phyloP scores from a whole-genome alignment of 1,140 invertebrate genomes.

The Drosophila parabipectinata region DNA sequence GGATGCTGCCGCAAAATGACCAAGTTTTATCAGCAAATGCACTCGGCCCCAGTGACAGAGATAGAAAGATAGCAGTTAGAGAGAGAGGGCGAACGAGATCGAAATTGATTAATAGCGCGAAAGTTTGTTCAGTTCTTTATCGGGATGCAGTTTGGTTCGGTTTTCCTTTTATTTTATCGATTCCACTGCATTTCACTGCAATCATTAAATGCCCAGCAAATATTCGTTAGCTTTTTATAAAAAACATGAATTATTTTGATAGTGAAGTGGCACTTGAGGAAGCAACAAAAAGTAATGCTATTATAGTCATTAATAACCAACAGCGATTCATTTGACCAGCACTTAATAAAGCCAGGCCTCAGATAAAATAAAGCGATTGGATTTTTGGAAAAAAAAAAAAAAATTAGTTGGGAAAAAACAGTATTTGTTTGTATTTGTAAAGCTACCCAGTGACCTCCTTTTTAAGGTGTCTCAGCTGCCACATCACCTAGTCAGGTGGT shows the following conservation, averaged over 20 bases:
- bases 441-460: neutral
- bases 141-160: conserved; percentile 2
- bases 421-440: neutral
- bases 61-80: conserved; percentile 11
- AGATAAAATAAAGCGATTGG: conserved; percentile 27
- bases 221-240: conserved; percentile 14
- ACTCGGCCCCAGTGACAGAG: conserved; percentile 6
- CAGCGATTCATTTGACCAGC: conserved; percentile 57
- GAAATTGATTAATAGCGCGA: conserved; percentile 50
- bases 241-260: conserved; percentile 51
- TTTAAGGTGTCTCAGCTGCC: conserved; percentile 41
- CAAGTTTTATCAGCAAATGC: conserved; percentile 59
- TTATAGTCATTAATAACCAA: conserved; percentile 52
- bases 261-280: conserved; percentile 40
- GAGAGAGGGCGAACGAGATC: conserved; percentile 8
- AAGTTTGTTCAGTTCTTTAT: conserved; percentile 52
- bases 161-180: conserved; percentile 23
- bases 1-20: conserved; percentile 54
- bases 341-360: conserved; percentile 49
- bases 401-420: neutral
- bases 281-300: conserved; percentile 37
- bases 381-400: too few relatives aligned
- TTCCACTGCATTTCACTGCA: conserved; percentile 26
- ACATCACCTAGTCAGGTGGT: conserved; percentile 14
- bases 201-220: conserved; percentile 26